Evolutionary conservation across 1,140 invertebrate species (phyloP).

Genomic region (Thalassaphorura encarpata): DNA sequence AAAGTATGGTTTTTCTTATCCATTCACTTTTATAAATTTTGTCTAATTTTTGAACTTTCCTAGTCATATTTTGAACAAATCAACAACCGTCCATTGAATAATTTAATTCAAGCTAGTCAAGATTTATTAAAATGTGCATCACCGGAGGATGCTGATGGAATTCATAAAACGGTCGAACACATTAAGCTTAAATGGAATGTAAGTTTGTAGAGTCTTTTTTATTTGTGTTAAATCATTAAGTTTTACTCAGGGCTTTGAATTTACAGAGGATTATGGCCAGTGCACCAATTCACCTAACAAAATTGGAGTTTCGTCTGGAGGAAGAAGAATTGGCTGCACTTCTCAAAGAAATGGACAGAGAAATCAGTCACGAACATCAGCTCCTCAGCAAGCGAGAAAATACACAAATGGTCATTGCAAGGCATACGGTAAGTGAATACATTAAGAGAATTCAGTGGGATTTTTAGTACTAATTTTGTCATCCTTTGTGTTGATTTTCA

Average conservation of each 20-base stretch:
- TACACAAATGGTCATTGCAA: slow-evolving; percentile 38
- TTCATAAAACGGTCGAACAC: slow-evolving; percentile 53
- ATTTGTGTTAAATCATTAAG: slow-evolving; percentile 4
- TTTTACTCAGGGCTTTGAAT: slow-evolving; percentile 2
- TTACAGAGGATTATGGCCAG: slow-evolving; percentile 55
- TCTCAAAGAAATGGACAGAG: slow-evolving; percentile 78
- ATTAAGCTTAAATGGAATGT: slow-evolving; percentile 64
- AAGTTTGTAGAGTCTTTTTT: no score
- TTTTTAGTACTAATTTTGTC: neutral
- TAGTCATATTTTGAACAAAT: slow-evolving; percentile 75
- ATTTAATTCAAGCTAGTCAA: slow-evolving; percentile 64
- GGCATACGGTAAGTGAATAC: neutral
- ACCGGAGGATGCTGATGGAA: slow-evolving; percentile 51
- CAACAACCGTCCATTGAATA: slow-evolving; percentile 69
- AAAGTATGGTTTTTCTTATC: slow-evolving; percentile 36
- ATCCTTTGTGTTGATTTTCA: neutral
- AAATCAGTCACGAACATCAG: slow-evolving; percentile 73
- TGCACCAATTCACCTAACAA: slow-evolving; percentile 72
- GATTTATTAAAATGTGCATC: slow-evolving; percentile 63
- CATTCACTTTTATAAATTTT: neutral
- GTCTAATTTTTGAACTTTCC: slow-evolving; percentile 42
- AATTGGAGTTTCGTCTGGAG: slow-evolving; percentile 77
- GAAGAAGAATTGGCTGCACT: slow-evolving; percentile 74
- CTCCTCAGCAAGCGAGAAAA: slow-evolving; percentile 73
- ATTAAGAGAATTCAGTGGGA: slow-evolving; percentile 1